Percentiles rank a stretch among this genome's conserved stretches.
phyloP scores from a whole-genome alignment of 2,113 vertebrate genomes.

The Microtus montanus region DNA sequence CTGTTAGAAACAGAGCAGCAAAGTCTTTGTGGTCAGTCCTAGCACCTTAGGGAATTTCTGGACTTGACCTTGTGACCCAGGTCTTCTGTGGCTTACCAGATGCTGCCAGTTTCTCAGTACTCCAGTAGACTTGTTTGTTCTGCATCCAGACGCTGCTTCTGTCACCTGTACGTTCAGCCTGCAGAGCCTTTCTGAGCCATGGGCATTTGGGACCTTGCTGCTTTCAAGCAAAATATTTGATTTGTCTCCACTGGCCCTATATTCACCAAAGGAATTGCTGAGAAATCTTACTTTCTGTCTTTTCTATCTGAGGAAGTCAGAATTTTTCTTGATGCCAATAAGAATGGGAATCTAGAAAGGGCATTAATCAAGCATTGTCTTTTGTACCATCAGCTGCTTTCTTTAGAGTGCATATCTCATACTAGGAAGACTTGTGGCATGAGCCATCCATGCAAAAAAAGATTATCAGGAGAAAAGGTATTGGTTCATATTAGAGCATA shows the following conservation, averaged over 20 bases:
- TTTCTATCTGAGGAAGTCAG: neutral
- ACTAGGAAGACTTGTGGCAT: neutral
- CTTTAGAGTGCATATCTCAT: neutral
- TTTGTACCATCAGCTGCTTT: neutral
- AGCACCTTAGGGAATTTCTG: neutral
- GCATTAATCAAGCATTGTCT: neutral
- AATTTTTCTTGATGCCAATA: neutral
- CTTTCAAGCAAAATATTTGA: neutral
- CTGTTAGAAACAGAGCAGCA: neutral
- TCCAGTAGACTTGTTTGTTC: neutral
- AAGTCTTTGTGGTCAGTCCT: neutral
- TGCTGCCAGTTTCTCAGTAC: neutral
- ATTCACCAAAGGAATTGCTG: neutral
- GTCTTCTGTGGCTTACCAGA: neutral
- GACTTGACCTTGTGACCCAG: neutral
- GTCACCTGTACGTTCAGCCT: neutral
- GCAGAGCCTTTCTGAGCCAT: neutral
- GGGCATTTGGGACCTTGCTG: neutral
- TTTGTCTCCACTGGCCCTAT: neutral
- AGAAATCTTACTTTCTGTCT: neutral
- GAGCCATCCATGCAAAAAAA: constrained; percentile 5
- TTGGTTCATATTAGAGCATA: constrained; percentile 5
- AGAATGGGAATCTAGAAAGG: neutral
- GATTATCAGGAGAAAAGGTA: neutral
- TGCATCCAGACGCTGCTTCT: fast-evolving